These are phyloP conservation scores for Clostera curtula DNA, from an alignment of 2,888 invertebrate species.

Conservation along the genomic window DNA sequence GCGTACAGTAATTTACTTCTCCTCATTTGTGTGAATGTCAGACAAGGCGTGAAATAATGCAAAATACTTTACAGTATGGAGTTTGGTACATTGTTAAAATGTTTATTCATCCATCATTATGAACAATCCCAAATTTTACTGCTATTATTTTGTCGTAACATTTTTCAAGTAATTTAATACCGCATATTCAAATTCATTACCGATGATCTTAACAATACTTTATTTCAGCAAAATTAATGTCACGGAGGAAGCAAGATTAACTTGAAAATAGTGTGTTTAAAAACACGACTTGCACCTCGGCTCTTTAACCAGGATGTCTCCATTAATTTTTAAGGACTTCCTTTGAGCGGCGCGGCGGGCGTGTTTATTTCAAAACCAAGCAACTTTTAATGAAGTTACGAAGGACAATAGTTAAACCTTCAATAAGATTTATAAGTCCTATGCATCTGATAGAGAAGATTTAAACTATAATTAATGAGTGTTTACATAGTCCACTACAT, in stretches of 20 bases:
- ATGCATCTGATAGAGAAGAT: conserved; percentile 10
- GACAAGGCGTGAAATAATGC: too few relatives aligned
- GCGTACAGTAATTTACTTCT: too few relatives aligned
- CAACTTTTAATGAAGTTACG: conserved; percentile 70
- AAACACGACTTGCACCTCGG: conserved; percentile 41
- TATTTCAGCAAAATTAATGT: conserved; percentile 33
- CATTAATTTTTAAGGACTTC: conserved; percentile 72
- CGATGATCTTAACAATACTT: too few relatives aligned
- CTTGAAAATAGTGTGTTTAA: conserved; percentile 37
- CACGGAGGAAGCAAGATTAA: conserved; percentile 34
- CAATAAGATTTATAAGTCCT: conserved; percentile 39
- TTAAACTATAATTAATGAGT: conserved; percentile 8
- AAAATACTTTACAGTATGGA: too few relatives aligned
- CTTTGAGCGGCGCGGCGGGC: conserved; percentile 59
- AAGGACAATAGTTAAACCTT: conserved; percentile 60
- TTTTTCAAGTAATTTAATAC: too few relatives aligned
- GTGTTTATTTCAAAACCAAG: conserved; percentile 64
- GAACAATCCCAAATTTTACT: too few relatives aligned
- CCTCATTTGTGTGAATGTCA: too few relatives aligned
- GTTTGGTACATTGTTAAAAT: too few relatives aligned
- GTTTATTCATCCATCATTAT: too few relatives aligned
- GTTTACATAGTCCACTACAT: too few relatives aligned
- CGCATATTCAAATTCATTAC: too few relatives aligned
- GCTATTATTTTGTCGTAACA: too few relatives aligned
- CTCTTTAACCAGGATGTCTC: conserved; percentile 61